Evolutionary conservation across 1,140 invertebrate genomes (phyloP).

Genomic region (Caerostris darwini): DNA sequence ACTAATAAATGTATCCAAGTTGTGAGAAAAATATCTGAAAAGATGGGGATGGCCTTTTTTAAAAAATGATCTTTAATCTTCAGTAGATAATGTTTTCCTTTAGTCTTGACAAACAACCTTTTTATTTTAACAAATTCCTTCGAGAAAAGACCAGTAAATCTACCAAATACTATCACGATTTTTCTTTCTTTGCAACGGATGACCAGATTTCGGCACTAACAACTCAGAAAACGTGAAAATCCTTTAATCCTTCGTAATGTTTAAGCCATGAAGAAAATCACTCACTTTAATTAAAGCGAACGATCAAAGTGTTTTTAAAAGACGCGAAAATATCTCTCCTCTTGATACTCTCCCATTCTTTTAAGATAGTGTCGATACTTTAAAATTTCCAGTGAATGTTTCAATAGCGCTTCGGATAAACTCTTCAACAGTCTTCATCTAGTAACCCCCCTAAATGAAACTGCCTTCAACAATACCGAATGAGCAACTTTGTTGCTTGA

Average conservation of each 20-base stretch:
- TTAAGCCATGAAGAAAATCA: not conserved
- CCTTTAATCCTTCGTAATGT: not conserved
- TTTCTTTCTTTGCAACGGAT: not conserved
- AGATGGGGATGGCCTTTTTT: not conserved
- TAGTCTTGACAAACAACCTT: not conserved
- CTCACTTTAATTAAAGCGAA: not conserved
- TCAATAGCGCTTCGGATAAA: not conserved
- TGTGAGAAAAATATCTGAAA: not conserved
- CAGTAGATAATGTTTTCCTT: not conserved
- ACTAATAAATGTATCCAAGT: too few relatives aligned
- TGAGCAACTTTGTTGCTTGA: conserved; percentile 1
- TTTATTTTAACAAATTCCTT: not conserved
- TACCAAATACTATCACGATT: not conserved
- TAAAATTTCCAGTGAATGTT: conserved; percentile 2
- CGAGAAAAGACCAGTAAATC: not conserved
- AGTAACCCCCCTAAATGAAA: not conserved
- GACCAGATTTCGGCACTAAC: not conserved
- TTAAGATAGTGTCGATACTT: not conserved
- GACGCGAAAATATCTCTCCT: not conserved
- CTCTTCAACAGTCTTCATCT: not conserved
- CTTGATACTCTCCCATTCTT: not conserved
- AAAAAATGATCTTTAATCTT: not conserved
- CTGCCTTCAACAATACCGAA: not conserved
- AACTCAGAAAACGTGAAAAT: not conserved
- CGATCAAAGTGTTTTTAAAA: conserved; percentile 59